Evolutionary conservation across 2,888 invertebrate species (phyloP).

Genomic region (Aproaerema taeniolella): DNA sequence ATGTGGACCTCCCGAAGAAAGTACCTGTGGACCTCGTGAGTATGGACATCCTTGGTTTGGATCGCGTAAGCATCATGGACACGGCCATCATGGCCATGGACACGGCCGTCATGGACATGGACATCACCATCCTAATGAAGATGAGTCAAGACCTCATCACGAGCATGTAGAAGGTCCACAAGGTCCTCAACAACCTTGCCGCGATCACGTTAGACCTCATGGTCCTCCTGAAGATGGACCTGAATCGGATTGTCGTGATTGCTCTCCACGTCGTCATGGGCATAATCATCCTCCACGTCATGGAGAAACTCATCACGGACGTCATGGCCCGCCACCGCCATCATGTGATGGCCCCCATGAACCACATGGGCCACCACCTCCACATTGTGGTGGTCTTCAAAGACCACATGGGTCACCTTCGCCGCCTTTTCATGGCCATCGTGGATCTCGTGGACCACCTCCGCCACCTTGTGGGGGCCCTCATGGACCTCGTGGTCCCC

Average conservation of each 20-base stretch:
- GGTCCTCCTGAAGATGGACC: no score
- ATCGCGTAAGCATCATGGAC: background rate
- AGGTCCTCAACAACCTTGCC: no score
- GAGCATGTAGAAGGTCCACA: background rate
- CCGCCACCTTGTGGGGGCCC: background rate
- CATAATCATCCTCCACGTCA: no score
- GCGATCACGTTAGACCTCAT: no score
- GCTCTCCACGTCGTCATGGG: no score
- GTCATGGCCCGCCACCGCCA: background rate
- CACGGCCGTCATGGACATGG: background rate
- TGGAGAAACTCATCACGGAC: background rate
- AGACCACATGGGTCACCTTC: background rate
- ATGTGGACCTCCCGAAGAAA: background rate
- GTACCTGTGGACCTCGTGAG: background rate
- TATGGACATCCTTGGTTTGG: constrained; percentile 9
- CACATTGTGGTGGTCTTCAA: no score
- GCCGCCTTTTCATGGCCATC: background rate
- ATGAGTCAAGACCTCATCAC: background rate
- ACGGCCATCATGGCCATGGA: background rate
- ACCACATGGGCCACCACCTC: background rate
- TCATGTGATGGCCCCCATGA: background rate
- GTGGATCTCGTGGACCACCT: background rate
- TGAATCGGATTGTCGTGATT: no score
- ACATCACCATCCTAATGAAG: background rate
- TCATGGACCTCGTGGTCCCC: background rate